Conservation (phyloP, 2,113 vertebrate species). For the Nothobranchius furzeri region DNA sequence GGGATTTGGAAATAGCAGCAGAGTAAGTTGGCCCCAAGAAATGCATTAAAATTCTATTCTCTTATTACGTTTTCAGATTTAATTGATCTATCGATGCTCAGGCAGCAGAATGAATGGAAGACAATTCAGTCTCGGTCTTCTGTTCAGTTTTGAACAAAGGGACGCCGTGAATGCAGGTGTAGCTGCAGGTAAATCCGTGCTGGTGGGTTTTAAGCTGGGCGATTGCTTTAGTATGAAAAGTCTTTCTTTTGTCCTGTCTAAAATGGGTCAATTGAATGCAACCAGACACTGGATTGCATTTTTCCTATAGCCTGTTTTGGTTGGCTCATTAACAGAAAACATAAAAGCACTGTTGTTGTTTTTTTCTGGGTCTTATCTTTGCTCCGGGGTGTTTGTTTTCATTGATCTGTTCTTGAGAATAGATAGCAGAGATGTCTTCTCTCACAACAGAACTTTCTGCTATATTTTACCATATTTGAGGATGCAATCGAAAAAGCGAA, state of each 20-base stretch:
- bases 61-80: no score
- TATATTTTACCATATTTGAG: constrained; percentile 32
- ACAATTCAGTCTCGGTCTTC: no score
- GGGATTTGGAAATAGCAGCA: no score
- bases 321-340: constrained; percentile 56
- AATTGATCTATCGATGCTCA: no score
- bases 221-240: background rate
- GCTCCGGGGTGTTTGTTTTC: constrained; percentile 51
- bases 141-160: no score
- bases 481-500: constrained; percentile 5
- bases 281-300: constrained; percentile 28
- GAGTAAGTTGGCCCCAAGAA: no score
- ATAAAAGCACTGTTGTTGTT: constrained; percentile 18
- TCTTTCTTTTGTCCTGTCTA: constrained; percentile 15
- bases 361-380: constrained; percentile 37
- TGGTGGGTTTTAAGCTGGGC: background rate
- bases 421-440: constrained; percentile 15
- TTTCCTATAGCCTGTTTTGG: constrained; percentile 41
- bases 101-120: no score
- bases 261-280: constrained; percentile 36
- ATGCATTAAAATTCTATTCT: no score
- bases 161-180: no score
- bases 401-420: constrained; percentile 47
- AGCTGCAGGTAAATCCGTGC: no score
- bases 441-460: constrained; percentile 29